Conservation (phyloP, 2,113 vertebrate species). For the Eolophus roseicapilla region DNA sequence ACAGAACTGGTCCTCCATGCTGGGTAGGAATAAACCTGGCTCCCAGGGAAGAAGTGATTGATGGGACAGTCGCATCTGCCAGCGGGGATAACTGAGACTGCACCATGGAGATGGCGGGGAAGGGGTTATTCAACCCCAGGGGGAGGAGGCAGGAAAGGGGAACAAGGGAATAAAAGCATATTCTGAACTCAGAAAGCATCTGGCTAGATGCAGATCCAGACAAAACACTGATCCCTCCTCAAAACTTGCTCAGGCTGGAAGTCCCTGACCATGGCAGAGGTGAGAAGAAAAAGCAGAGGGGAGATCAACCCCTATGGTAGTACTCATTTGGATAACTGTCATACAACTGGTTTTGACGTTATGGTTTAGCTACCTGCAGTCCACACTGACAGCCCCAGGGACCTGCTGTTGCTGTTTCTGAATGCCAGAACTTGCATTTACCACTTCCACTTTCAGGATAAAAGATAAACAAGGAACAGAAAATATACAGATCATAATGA, state of each 20-base stretch:
- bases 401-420: not conserved
- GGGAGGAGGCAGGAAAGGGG: not conserved
- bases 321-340: not conserved
- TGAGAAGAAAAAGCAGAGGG: not conserved
- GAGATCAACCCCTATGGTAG: not conserved
- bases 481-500: not conserved
- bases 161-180: not conserved
- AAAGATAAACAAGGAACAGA: not conserved
- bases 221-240: not conserved
- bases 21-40: not conserved
- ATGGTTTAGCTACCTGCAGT: not conserved
- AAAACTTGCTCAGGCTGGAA: not conserved
- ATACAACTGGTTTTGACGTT: not conserved
- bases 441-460: not conserved
- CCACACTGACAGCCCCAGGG: not conserved
- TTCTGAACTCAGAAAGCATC: not conserved
- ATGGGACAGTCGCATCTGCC: not conserved
- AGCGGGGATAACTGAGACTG: not conserved
- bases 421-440: not conserved
- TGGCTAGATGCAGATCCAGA: not conserved
- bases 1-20: not conserved
- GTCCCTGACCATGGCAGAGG: not conserved
- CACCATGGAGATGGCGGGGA: not conserved
- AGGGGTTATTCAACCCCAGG: not conserved
- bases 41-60: not conserved